phyloP scores from a whole-genome alignment of 2,113 vertebrate genomes.

The Alouatta palliata region DNA sequence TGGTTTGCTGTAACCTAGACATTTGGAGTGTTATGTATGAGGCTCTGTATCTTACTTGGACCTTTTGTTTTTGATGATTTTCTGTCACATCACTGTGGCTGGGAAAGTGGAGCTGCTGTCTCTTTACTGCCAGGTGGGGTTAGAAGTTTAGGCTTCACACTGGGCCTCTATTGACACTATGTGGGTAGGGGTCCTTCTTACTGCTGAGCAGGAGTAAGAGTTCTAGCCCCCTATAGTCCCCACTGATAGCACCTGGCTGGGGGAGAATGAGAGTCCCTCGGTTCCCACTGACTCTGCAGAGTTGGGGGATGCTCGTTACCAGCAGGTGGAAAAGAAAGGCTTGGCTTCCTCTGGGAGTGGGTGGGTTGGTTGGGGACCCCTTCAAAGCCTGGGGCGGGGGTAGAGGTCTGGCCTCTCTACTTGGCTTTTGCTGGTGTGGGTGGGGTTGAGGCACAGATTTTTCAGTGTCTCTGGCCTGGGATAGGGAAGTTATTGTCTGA shows the following conservation, averaged over 20 bases:
- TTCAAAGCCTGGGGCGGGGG: not conserved
- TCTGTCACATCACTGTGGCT: not conserved
- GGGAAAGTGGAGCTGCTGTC: not conserved
- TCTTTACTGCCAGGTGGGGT: not conserved
- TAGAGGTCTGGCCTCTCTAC: too few relatives aligned
- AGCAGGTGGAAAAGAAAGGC: not conserved
- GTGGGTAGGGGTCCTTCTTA: not conserved
- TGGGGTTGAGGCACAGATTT: not conserved
- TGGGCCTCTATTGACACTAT: not conserved
- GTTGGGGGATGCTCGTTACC: not conserved
- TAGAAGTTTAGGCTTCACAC: not conserved
- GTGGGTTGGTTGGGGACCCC: not conserved
- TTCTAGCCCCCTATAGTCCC: too few relatives aligned
- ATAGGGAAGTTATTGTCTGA: not conserved
- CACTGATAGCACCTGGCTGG: not conserved
- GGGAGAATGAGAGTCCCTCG: not conserved
- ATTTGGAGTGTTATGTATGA: not conserved
- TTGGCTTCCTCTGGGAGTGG: not conserved
- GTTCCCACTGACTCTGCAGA: not conserved
- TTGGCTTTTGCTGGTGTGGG: not conserved
- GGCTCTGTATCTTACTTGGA: not conserved
- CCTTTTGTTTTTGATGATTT: not conserved
- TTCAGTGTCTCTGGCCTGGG: not conserved
- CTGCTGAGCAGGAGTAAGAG: not conserved
- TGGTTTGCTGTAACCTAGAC: not conserved